A percentile compares a stretch with the other conserved stretches of the same genome.
phyloP scores from a whole-genome alignment of 2,113 vertebrate species.

The Oostethus manadensis region DNA sequence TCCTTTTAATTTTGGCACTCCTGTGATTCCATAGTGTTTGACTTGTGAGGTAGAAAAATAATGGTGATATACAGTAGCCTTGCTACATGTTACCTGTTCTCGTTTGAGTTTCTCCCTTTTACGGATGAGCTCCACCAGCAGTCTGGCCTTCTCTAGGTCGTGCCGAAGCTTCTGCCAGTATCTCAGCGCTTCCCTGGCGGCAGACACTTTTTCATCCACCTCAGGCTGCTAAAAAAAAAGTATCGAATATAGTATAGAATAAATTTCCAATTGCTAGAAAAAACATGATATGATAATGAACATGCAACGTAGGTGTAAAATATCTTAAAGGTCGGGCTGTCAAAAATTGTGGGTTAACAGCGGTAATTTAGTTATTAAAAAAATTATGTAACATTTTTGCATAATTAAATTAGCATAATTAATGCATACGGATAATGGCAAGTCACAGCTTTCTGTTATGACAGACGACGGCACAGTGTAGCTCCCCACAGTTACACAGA shows the following conservation, averaged over 20 bases:
- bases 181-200: conserved; percentile 89
- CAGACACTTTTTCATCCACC: conserved; percentile 89
- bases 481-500: too few relatives aligned
- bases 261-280: neutral
- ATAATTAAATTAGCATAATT: too few relatives aligned
- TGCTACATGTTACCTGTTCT: conserved; percentile 79
- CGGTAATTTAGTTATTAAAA: too few relatives aligned
- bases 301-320: neutral
- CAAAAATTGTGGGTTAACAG: too few relatives aligned
- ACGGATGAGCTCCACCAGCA: conserved; percentile 94
- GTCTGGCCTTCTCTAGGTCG: conserved; percentile 87
- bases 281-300: neutral
- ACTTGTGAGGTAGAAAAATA: too few relatives aligned
- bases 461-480: too few relatives aligned
- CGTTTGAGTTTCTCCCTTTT: conserved; percentile 96
- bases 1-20: too few relatives aligned
- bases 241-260: too few relatives aligned
- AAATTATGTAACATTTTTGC: too few relatives aligned
- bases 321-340: neutral
- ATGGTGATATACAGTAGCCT: neutral
- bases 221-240: conserved; percentile 73
- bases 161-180: conserved; percentile 99
- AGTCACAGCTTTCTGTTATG: too few relatives aligned
- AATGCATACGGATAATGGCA: too few relatives aligned
- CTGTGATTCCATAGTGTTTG: too few relatives aligned